phyloP scores from a whole-genome alignment of 2,113 vertebrate species.

The Anarrhichthys ocellatus region DNA sequence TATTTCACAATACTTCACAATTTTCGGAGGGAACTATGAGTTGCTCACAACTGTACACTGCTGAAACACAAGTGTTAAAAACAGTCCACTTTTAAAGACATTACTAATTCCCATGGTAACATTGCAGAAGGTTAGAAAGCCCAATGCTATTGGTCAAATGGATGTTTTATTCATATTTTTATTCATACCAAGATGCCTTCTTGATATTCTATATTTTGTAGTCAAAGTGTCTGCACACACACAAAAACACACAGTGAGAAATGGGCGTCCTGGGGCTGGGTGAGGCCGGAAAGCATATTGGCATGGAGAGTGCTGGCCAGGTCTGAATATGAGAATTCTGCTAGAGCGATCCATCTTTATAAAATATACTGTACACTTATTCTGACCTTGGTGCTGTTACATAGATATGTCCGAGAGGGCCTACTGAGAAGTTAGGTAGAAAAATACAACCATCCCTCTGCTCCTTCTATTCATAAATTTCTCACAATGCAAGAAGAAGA shows the following conservation, averaged over 20 bases:
- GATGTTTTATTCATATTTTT: conserved; percentile 39
- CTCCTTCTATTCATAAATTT: conserved; percentile 78
- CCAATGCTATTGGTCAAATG: conserved; percentile 13
- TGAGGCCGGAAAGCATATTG: conserved; percentile 48
- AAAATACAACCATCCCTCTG: conserved; percentile 72
- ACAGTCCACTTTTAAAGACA: background rate
- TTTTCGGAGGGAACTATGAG: conserved; percentile 31
- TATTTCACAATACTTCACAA: conserved; percentile 19
- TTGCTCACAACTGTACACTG: background rate
- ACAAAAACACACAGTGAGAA: conserved; percentile 59
- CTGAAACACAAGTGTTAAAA: conserved; percentile 15
- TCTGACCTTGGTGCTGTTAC: conserved; percentile 80
- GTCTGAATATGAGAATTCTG: conserved; percentile 60
- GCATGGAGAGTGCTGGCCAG: conserved; percentile 45
- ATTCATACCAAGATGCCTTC: conserved; percentile 27
- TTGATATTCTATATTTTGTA: conserved; percentile 54
- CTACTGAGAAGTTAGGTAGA: conserved; percentile 67
- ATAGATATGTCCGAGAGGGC: conserved; percentile 72
- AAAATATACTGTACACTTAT: conserved; percentile 77
- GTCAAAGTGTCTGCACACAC: conserved; percentile 39
- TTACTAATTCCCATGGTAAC: background rate
- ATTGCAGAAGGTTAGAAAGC: background rate
- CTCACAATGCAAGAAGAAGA: conserved; percentile 68
- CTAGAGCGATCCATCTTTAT: conserved; percentile 77
- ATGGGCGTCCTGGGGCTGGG: conserved; percentile 54